Evolutionary conservation across 2,888 invertebrate genomes (phyloP).

Genomic region (Acheta domesticus): DNA sequence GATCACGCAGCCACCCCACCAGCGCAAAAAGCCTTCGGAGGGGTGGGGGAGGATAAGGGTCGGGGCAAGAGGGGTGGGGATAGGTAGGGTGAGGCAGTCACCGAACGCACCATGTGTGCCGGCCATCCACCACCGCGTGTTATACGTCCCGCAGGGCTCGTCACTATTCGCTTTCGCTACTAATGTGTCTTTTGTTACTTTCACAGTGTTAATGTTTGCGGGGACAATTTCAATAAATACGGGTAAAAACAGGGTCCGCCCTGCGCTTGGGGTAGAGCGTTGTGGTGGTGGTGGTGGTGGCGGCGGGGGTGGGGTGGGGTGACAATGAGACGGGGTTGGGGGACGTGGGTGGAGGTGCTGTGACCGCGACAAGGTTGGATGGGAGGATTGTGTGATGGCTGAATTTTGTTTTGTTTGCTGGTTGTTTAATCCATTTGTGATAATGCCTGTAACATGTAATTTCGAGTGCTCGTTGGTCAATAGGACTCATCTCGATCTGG

Average conservation of each 20-base stretch:
- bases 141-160: constrained; percentile 18
- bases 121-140: constrained; percentile 6
- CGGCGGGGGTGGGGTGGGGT: background rate
- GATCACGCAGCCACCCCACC: no score
- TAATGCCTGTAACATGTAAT: no score
- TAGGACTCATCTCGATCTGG: no score
- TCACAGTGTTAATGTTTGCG: constrained; percentile 18
- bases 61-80: background rate
- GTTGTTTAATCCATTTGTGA: no score
- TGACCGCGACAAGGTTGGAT: no score
- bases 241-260: background rate
- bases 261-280: no score
- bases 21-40: no score
- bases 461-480: no score
- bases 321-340: background rate
- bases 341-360: no score
- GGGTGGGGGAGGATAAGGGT: background rate
- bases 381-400: no score
- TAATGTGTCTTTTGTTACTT: constrained; percentile 18
- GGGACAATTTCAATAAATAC: constrained; percentile 18
- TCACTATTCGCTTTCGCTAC: constrained; percentile 18
- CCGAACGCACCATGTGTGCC: background rate
- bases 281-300: background rate
- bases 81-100: background rate
- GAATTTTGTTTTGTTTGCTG: no score